These are phyloP conservation scores for Phyllopteryx taeniolatus DNA, from an alignment of 2,113 vertebrate species.

Conservation along the genomic window DNA sequence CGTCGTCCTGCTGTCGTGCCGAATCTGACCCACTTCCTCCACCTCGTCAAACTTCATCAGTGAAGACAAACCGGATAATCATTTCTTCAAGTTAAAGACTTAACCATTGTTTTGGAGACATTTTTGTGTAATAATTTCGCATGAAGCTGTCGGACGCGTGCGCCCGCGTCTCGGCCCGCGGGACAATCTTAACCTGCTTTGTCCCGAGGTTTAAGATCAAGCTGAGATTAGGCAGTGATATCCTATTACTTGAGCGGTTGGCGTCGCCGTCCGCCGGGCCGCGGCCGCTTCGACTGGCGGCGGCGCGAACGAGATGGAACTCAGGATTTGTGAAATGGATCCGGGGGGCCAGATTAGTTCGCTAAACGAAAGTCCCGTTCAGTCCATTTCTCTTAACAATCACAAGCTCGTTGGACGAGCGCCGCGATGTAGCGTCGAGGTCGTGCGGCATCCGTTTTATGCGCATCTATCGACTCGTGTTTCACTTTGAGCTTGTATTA, in stretches of 20 bases:
- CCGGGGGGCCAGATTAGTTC: neutral
- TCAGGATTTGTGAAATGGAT: slow-evolving; percentile 17
- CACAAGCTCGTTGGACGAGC: neutral
- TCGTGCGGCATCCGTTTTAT: neutral
- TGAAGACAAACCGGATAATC: too few species aligned
- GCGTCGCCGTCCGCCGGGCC: neutral
- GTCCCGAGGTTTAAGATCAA: slow-evolving; percentile 41
- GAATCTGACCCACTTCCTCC: too few species aligned
- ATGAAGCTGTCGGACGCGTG: too few species aligned
- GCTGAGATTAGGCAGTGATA: slow-evolving; percentile 50
- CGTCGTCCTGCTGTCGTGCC: too few species aligned
- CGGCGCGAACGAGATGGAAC: neutral
- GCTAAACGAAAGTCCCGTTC: neutral
- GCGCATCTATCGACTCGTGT: neutral
- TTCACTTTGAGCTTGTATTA: neutral
- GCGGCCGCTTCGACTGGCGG: neutral
- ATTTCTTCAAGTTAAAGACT: too few species aligned
- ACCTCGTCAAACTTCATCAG: too few species aligned
- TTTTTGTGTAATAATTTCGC: too few species aligned
- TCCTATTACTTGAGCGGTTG: slow-evolving; percentile 28
- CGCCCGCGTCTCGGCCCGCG: slow-evolving; percentile 7
- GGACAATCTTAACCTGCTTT: slow-evolving; percentile 47
- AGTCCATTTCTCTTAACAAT: neutral
- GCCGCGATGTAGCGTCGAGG: neutral
- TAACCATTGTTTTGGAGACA: too few species aligned